Evolutionary conservation across 2,888 invertebrate species (phyloP).

Genomic region (Hermaeophaga mercurialis): DNA sequence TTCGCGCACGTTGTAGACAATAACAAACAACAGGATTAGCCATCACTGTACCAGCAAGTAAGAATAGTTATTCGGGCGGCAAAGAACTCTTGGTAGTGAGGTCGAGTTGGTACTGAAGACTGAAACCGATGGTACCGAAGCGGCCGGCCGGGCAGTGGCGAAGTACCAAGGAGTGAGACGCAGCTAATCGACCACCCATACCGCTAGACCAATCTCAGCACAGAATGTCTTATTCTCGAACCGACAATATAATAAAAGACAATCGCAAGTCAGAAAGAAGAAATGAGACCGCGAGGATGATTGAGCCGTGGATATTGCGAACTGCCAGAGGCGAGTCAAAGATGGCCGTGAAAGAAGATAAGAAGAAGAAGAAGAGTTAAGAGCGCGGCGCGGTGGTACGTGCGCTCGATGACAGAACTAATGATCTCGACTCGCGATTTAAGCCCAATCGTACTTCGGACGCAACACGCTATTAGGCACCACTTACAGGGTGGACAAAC

Average conservation of each 20-base stretch:
- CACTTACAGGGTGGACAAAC: conserved; percentile 30
- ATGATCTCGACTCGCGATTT: conserved; percentile 45
- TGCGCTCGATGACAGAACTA: conserved; percentile 48
- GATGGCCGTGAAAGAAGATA: conserved; percentile 46
- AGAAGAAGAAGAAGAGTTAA: conserved; percentile 24
- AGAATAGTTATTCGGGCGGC: conserved; percentile 45
- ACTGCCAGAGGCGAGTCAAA: conserved; percentile 49
- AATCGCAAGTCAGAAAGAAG: conserved; percentile 56
- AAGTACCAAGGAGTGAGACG: conserved; percentile 38
- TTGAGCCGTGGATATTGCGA: conserved; percentile 56
- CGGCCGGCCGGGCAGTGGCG: conserved; percentile 15
- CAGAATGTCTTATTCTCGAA: conserved; percentile 58
- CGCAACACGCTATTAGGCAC: conserved; percentile 34
- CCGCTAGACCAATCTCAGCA: conserved; percentile 58
- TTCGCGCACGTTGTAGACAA: conserved; percentile 18
- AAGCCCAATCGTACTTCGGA: conserved; percentile 34
- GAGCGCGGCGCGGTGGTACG: conserved; percentile 42
- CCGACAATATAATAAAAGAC: conserved; percentile 58
- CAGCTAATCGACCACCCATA: conserved; percentile 56
- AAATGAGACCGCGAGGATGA: conserved; percentile 56
- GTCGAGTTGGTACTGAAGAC: conserved; percentile 49
- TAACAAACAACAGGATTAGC: conserved; percentile 10
- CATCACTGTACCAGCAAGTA: conserved; percentile 27
- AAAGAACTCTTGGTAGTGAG: conserved; percentile 30
- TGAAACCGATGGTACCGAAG: conserved; percentile 45